Evolutionary conservation across 2,113 vertebrate genomes (phyloP).

Genomic region (Neolamprologus caudopunctatus): DNA sequence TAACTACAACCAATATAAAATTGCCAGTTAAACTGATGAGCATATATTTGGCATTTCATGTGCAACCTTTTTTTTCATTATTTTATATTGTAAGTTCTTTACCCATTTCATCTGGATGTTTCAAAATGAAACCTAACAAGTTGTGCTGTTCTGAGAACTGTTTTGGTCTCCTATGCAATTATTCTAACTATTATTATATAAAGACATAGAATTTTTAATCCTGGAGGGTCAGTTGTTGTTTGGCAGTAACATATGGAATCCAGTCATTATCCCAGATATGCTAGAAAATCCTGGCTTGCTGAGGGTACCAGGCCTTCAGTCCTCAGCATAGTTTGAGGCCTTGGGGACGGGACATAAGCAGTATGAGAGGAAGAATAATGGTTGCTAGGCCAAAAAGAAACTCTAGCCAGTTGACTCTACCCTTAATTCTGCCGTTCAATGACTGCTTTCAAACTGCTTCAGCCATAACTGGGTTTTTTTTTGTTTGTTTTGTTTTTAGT

Average conservation of each 20-base stretch:
- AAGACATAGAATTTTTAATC: not conserved
- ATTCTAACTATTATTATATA: not conserved
- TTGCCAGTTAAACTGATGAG: not conserved
- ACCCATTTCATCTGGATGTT: not conserved
- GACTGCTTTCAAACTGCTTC: not conserved
- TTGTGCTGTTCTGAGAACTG: not conserved
- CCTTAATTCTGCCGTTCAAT: not conserved
- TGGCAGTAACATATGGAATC: not conserved
- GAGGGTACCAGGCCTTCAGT: not conserved
- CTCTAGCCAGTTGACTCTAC: not conserved
- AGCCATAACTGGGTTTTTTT: rapidly evolving
- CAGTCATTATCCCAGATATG: not conserved
- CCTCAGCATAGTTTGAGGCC: not conserved
- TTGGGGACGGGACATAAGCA: not conserved
- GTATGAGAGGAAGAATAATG: not conserved
- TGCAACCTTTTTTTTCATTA: not conserved
- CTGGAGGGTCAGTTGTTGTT: not conserved
- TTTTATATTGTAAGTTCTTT: not conserved
- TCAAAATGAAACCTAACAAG: not conserved
- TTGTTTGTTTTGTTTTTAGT: not conserved
- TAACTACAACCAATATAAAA: not conserved
- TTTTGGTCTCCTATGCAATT: not conserved
- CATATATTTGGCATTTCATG: not conserved
- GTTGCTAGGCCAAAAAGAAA: not conserved
- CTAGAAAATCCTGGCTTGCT: not conserved